Evolutionary conservation across 2,113 vertebrate genomes (phyloP).

Genomic region (Proterorhinus semilunaris): DNA sequence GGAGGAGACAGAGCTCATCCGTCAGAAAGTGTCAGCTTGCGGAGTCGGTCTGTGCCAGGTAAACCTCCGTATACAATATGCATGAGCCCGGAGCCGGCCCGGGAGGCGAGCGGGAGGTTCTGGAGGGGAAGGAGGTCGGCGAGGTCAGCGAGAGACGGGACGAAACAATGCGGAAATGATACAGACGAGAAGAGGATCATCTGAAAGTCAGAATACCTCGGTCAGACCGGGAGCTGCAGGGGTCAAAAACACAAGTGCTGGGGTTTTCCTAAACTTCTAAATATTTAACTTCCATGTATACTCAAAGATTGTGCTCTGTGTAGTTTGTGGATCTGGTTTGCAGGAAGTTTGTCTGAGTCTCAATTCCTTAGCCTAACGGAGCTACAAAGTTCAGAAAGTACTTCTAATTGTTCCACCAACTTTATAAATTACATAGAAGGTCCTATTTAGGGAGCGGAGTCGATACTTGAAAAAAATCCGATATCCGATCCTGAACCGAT

Average conservation of each 20-base stretch:
- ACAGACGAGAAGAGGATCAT: not conserved
- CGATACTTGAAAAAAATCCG: too few relatives aligned
- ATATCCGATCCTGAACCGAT: too few relatives aligned
- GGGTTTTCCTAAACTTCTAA: too few relatives aligned
- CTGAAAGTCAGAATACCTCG: not conserved
- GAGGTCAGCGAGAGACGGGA: not conserved
- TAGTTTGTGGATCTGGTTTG: too few relatives aligned
- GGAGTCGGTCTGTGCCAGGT: slow-evolving; percentile 22
- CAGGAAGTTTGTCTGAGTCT: too few relatives aligned
- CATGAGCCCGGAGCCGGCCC: slow-evolving; percentile 19
- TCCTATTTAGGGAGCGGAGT: too few relatives aligned
- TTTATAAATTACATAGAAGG: too few relatives aligned
- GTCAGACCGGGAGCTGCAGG: not conserved
- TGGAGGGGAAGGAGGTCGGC: slow-evolving; percentile 6
- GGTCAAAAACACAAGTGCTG: not conserved
- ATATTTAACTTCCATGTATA: too few relatives aligned
- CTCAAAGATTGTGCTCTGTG: too few relatives aligned
- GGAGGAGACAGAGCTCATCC: slow-evolving; percentile 40
- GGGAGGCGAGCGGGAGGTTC: slow-evolving; percentile 5
- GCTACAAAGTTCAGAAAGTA: too few relatives aligned
- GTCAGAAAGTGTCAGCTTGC: slow-evolving; percentile 55
- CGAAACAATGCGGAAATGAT: not conserved
- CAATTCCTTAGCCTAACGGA: too few relatives aligned
- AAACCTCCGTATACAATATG: slow-evolving; percentile 36
- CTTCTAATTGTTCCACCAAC: too few relatives aligned